Conservation (phyloP, 2,797 vertebrate species). For the Mus spretus region DNA sequence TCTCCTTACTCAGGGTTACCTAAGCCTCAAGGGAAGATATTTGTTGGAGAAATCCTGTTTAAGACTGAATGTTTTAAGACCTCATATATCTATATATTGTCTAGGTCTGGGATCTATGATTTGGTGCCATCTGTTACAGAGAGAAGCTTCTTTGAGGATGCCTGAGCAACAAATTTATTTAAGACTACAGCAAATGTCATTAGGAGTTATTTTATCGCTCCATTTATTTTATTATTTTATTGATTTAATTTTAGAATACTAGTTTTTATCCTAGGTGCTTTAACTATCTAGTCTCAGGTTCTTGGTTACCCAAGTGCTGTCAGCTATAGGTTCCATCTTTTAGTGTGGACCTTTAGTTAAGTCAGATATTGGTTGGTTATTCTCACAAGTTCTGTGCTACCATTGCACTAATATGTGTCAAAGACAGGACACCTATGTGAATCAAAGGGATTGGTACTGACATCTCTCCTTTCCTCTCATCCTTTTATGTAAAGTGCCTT, state of each 20-base stretch:
- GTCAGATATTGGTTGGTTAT: background rate
- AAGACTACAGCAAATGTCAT: background rate
- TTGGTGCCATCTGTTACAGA: background rate
- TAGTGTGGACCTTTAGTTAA: background rate
- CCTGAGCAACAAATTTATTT: background rate
- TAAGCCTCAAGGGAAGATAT: background rate
- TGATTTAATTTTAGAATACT: background rate
- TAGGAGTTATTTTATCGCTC: background rate
- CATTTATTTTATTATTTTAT: background rate
- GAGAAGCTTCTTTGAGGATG: background rate
- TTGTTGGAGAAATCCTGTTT: background rate
- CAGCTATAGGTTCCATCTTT: background rate
- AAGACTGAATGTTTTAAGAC: background rate
- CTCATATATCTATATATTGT: background rate
- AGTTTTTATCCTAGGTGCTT: background rate
- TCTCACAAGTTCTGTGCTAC: background rate
- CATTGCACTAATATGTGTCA: background rate
- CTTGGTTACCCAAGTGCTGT: background rate
- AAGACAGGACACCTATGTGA: background rate
- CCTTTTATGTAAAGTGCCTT: background rate
- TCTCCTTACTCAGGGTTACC: background rate
- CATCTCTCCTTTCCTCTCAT: background rate
- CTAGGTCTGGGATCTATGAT: background rate
- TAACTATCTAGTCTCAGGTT: background rate
- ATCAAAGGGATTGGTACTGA: background rate